Conservation (phyloP, 2,888 invertebrate genomes). For the Bugula neritina region DNA sequence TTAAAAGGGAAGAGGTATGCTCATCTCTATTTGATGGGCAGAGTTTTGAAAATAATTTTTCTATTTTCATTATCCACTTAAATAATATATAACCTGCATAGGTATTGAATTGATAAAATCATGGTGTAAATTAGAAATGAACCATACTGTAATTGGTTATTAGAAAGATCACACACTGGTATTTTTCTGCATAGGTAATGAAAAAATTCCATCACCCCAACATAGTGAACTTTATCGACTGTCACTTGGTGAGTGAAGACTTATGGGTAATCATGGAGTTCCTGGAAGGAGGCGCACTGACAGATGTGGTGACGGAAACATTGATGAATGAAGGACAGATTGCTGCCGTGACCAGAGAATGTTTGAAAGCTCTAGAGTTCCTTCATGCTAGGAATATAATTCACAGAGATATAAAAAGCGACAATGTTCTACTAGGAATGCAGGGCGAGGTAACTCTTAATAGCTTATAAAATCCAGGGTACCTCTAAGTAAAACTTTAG, state of each 20-base stretch:
- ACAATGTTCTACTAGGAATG: constrained; percentile 88
- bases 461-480: neutral
- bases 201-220: constrained; percentile 73
- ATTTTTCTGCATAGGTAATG: constrained; percentile 5
- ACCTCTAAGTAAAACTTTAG: too few relatives aligned
- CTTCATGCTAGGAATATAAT: constrained; percentile 65
- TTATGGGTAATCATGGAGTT: constrained; percentile 96
- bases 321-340: constrained; percentile 95
- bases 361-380: constrained; percentile 79
- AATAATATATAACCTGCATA: too few relatives aligned
- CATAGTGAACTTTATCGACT: constrained; percentile 88
- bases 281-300: constrained; percentile 77
- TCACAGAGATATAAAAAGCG: constrained; percentile 72
- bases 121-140: too few relatives aligned
- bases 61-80: too few relatives aligned
- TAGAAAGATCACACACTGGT: too few relatives aligned
- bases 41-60: too few relatives aligned
- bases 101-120: too few relatives aligned
- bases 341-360: constrained; percentile 79
- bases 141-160: too few relatives aligned
- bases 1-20: too few relatives aligned
- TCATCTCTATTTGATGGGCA: too few relatives aligned
- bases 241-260: constrained; percentile 83
- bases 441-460: constrained; percentile 62
- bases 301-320: constrained; percentile 94